Conservation (phyloP, 2,888 invertebrate species). For the Ophioninae sp. region DNA sequence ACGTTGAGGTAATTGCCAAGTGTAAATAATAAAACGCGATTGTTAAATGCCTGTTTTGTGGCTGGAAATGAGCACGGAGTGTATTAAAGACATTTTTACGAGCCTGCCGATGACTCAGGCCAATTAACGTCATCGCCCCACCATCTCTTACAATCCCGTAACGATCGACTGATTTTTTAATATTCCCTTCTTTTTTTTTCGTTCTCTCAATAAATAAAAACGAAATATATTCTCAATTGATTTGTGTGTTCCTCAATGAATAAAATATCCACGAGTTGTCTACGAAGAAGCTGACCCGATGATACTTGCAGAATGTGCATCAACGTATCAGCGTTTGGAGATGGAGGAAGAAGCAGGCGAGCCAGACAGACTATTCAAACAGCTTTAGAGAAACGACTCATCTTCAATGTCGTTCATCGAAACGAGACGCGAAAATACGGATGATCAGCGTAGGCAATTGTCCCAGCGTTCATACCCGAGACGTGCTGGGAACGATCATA, state of each 20-base stretch:
- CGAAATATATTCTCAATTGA: constrained; percentile 44
- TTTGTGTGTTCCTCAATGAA: constrained; percentile 30
- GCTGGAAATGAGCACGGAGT: constrained; percentile 67
- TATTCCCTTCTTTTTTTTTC: constrained; percentile 18
- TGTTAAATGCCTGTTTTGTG: constrained; percentile 65
- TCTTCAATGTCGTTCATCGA: constrained; percentile 53
- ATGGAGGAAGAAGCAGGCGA: constrained; percentile 30
- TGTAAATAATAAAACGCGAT: constrained; percentile 38
- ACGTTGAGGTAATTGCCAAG: constrained; percentile 34
- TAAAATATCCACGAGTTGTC: constrained; percentile 42
- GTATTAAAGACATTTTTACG: constrained; percentile 59
- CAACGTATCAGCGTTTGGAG: constrained; percentile 33
- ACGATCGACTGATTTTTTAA: neutral
- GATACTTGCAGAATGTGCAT: constrained; percentile 52
- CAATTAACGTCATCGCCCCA: constrained; percentile 52
- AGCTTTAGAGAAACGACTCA: constrained; percentile 45
- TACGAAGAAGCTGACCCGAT: constrained; percentile 36
- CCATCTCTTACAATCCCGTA: constrained; percentile 21
- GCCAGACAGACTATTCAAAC: constrained; percentile 16
- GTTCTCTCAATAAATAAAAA: constrained; percentile 25
- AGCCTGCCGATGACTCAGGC: constrained; percentile 43
- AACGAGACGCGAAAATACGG: constrained; percentile 64
- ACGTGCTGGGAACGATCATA: neutral
- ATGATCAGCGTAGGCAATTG: constrained; percentile 53
- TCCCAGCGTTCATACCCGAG: constrained; percentile 21